A percentile compares a stretch with the other conserved stretches of the same genome.
phyloP scores from a whole-genome alignment of 2,888 invertebrate species.

The Psylliodes chrysocephalus region DNA sequence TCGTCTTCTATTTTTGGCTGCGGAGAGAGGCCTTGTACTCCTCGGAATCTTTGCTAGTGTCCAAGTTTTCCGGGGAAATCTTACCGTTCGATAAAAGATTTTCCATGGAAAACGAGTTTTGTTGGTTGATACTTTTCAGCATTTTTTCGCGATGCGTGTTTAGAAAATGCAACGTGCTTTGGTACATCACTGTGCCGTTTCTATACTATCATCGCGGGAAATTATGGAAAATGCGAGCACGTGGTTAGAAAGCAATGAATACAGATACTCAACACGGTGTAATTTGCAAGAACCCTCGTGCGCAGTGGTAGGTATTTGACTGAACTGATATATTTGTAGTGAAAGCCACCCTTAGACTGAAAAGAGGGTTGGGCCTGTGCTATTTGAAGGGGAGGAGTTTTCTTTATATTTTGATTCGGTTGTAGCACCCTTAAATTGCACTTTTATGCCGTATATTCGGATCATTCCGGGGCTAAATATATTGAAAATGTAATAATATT shows the following conservation, averaged over 20 bases:
- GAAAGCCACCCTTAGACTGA: conserved; percentile 57
- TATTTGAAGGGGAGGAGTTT: conserved; percentile 55
- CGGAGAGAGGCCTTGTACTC: conserved; percentile 42
- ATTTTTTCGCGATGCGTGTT: conserved; percentile 58
- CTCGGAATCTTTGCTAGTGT: conserved; percentile 42
- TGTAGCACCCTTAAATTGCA: conserved; percentile 46
- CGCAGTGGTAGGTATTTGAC: conserved; percentile 45
- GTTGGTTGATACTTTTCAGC: conserved; percentile 60
- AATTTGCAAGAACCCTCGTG: conserved; percentile 36
- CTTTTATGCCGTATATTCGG: conserved; percentile 44
- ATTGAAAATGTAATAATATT: conserved; percentile 45
- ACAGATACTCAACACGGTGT: conserved; percentile 29
- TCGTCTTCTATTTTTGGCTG: conserved; percentile 51
- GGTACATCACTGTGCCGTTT: conserved; percentile 54
- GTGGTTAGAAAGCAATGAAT: conserved; percentile 33
- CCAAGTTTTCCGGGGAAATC: conserved; percentile 57
- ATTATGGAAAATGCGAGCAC: conserved; percentile 4
- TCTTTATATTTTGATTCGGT: conserved; percentile 49
- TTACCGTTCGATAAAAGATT: conserved; percentile 60
- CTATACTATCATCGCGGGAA: conserved; percentile 8
- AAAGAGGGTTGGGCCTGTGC: conserved; percentile 53
- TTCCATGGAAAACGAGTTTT: conserved; percentile 63
- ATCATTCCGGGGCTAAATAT: conserved; percentile 33
- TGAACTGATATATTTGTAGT: conserved; percentile 56
- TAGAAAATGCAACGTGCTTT: conserved; percentile 59